These are phyloP conservation scores for Pyrocephalus nanus DNA, from an alignment of 2,797 vertebrate genomes.

Conservation along the genomic window DNA sequence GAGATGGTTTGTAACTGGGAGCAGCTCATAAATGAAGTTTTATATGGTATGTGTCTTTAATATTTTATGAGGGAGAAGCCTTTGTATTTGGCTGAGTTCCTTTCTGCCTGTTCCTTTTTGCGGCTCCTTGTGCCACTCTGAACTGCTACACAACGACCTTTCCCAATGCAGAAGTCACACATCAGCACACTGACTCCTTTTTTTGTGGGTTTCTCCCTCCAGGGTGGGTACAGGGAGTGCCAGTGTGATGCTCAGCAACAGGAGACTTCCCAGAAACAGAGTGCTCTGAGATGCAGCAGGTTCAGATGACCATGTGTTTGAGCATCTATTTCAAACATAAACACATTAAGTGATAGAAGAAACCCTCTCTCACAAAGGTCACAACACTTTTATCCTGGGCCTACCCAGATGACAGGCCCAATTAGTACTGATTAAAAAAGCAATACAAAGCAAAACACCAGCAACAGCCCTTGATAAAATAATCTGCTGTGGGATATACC, in stretches of 20 bases:
- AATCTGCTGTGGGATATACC: not conserved
- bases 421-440: conserved; percentile 8
- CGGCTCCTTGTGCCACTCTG: not conserved
- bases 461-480: not conserved
- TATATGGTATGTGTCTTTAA: conserved; percentile 26
- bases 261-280: not conserved
- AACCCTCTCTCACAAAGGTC: conserved; percentile 23
- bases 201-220: not conserved
- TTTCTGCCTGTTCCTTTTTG: not conserved
- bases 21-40: conserved; percentile 42
- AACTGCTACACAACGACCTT: not conserved
- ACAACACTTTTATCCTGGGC: not conserved
- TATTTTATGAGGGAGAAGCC: not conserved
- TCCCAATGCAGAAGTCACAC: not conserved
- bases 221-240: not conserved
- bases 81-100: not conserved
- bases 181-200: not conserved
- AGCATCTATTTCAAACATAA: conserved; percentile 36
- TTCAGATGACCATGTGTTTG: not conserved
- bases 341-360: conserved; percentile 25
- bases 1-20: conserved; percentile 25
- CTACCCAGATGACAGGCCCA: not conserved
- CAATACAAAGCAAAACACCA: not conserved
- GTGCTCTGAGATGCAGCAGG: not conserved
- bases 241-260: not conserved